Evolutionary conservation across 2,113 vertebrate species (phyloP).

Genomic region (Dasyornis broadbenti): DNA sequence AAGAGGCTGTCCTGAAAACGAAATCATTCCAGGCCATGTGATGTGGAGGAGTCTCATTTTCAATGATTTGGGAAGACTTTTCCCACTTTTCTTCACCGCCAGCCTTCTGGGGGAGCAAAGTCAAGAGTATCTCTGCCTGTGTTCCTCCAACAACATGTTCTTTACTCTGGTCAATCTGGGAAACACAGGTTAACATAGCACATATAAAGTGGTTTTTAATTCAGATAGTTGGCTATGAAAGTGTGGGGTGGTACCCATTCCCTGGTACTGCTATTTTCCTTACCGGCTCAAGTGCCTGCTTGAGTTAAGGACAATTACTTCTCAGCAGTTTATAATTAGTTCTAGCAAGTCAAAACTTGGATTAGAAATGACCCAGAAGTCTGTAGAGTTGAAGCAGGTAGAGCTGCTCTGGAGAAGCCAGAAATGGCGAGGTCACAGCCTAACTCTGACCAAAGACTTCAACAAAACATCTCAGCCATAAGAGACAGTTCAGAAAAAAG

Average conservation of each 20-base stretch:
- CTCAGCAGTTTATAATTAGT: not conserved
- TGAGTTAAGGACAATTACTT: not conserved
- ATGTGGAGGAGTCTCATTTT: not conserved
- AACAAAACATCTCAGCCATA: not conserved
- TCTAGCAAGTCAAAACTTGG: not conserved
- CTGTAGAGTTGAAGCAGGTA: not conserved
- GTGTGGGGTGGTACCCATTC: not conserved
- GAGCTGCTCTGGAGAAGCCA: not conserved
- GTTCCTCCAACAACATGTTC: not conserved
- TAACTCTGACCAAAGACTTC: not conserved
- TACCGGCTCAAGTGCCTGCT: not conserved
- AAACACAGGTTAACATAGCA: not conserved
- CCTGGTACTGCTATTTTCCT: not conserved
- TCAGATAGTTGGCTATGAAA: not conserved
- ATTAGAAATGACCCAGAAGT: not conserved
- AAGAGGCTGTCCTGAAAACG: not conserved
- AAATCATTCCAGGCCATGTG: not conserved
- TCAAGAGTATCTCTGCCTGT: not conserved
- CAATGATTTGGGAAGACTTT: conserved; percentile 15
- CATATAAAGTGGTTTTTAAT: not conserved
- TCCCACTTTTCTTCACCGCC: not conserved
- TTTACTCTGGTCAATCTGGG: not conserved
- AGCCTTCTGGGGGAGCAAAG: not conserved
- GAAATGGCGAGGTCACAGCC: not conserved
- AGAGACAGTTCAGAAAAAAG: not conserved